phyloP scores from a whole-genome alignment of 2,113 vertebrate genomes.

The Anoura caudifer region DNA sequence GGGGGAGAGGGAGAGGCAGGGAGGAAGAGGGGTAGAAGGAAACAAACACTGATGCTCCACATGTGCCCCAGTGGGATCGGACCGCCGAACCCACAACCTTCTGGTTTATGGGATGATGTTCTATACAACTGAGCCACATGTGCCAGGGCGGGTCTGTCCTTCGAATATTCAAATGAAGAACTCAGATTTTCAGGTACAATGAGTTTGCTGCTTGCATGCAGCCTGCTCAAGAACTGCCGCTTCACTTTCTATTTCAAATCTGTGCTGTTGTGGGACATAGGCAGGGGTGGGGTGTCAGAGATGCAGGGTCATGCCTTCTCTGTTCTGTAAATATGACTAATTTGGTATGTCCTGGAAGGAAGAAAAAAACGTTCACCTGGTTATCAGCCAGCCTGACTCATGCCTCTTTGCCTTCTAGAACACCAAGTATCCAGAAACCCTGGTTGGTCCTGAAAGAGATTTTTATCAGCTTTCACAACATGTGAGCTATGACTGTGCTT shows the following conservation, averaged over 20 bases:
- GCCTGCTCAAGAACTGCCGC: neutral
- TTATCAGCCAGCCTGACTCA: constrained; percentile 12
- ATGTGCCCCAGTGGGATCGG: no score
- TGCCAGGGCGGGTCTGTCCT: neutral
- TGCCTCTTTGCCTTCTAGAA: neutral
- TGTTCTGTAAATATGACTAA: neutral
- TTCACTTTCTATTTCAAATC: neutral
- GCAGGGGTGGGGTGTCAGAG: neutral
- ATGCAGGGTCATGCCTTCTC: neutral
- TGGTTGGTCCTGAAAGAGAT: constrained; percentile 30
- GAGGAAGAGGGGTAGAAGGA: no score
- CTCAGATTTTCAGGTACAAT: neutral
- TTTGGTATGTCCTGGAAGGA: neutral
- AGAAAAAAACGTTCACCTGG: neutral
- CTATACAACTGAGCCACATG: neutral
- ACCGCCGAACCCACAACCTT: no score
- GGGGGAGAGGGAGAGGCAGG: neutral
- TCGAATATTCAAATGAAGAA: neutral
- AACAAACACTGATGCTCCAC: no score
- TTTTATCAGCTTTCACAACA: constrained; percentile 34
- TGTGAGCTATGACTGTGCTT: neutral
- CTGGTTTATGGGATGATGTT: no score
- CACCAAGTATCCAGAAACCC: neutral
- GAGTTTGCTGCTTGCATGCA: neutral
- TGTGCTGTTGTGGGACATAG: neutral